Percentiles rank a stretch among this genome's conserved stretches.
Conservation (phyloP, 2,113 vertebrate genomes). For the Odocoileus hemionus region DNA sequence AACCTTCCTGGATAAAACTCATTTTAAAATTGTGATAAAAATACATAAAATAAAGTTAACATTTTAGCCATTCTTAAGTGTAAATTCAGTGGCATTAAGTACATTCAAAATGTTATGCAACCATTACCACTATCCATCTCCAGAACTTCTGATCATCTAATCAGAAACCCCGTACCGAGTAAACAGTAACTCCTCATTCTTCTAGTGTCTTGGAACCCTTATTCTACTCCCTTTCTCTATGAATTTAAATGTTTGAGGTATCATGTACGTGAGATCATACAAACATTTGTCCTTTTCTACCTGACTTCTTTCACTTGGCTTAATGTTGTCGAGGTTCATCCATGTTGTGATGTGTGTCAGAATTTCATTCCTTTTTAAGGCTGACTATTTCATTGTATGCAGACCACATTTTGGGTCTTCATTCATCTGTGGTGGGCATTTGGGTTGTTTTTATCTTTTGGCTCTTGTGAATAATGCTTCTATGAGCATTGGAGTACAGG, state of each 20-base stretch:
- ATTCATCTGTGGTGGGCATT: background rate
- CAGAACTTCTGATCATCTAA: background rate
- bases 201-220: too few species aligned
- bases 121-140: background rate
- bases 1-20: background rate
- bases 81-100: background rate
- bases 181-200: background rate
- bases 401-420: background rate
- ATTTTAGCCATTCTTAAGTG: background rate
- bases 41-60: background rate
- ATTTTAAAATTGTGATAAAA: background rate
- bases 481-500: background rate
- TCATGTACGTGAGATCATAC: background rate
- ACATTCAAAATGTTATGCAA: background rate
- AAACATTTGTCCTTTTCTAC: background rate
- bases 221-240: background rate
- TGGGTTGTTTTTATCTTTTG: background rate
- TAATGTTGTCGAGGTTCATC: background rate
- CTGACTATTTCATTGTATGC: too few species aligned
- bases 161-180: background rate
- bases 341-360: background rate
- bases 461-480: background rate
- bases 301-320: background rate
- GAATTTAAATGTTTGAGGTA: background rate
- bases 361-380: background rate